Conservation (phyloP, 1,140 invertebrate species). For the Drosophila albomicans region DNA sequence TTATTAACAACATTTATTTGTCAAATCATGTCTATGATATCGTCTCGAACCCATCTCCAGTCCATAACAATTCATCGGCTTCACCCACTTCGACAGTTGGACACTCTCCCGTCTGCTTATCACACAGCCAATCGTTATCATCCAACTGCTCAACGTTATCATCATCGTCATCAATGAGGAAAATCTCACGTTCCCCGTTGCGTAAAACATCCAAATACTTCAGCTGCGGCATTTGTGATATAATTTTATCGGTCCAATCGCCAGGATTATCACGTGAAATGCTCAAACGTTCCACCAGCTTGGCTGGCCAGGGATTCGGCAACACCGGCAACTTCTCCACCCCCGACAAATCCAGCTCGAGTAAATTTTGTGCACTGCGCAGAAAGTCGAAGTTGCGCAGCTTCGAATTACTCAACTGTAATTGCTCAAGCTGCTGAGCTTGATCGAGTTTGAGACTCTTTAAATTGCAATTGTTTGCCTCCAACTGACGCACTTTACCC, state of each 20-base stretch:
- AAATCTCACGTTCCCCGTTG: slow-evolving; percentile 50
- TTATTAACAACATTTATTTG: slow-evolving; percentile 19
- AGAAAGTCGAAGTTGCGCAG: slow-evolving; percentile 53
- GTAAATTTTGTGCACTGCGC: slow-evolving; percentile 42
- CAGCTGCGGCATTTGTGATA: slow-evolving; percentile 47
- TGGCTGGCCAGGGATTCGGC: slow-evolving; percentile 42
- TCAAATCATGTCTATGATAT: slow-evolving; percentile 1
- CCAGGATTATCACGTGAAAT: slow-evolving; percentile 46
- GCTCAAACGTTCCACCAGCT: slow-evolving; percentile 52
- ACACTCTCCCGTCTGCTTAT: slow-evolving; percentile 14
- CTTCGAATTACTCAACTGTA: slow-evolving; percentile 50
- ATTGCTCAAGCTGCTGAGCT: slow-evolving; percentile 42
- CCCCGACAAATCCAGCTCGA: slow-evolving; percentile 62
- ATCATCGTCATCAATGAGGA: slow-evolving; percentile 55
- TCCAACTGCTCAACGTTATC: slow-evolving; percentile 44
- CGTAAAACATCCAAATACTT: slow-evolving; percentile 54
- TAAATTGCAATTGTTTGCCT: slow-evolving; percentile 52
- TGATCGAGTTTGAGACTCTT: slow-evolving; percentile 39
- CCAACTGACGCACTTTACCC: slow-evolving; percentile 32
- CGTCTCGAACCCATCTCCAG: slow-evolving; percentile 22
- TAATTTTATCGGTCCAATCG: slow-evolving; percentile 37
- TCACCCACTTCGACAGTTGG: slow-evolving; percentile 20
- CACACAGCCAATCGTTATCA: slow-evolving; percentile 46
- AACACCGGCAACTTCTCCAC: slow-evolving; percentile 41
- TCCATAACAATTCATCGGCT: slow-evolving; percentile 23